Evolutionary conservation across 1,140 invertebrate species (phyloP).

Genomic region (Octopus sinensis): DNA sequence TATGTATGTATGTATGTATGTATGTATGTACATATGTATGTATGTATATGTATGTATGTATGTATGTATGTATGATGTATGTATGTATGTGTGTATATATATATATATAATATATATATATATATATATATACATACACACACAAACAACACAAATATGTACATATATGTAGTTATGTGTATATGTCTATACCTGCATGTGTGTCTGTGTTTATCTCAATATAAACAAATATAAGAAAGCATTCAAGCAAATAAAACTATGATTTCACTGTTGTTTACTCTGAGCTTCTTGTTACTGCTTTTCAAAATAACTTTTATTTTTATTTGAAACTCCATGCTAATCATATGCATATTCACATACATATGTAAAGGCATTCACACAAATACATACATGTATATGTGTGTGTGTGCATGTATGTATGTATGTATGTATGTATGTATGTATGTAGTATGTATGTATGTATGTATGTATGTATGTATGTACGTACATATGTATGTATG

Average conservation of each 20-base stretch:
- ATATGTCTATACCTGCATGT: neutral
- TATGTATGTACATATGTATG: too few relatives aligned
- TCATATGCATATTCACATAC: neutral
- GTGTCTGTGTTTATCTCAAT: too few relatives aligned
- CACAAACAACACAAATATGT: neutral
- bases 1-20: too few relatives aligned
- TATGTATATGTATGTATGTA: too few relatives aligned
- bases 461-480: too few relatives aligned
- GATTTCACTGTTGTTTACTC: too few relatives aligned
- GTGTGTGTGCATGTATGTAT: neutral
- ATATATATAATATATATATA: slow-evolving; percentile 5
- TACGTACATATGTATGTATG: too few relatives aligned
- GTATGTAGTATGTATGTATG: neutral
- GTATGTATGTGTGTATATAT: too few relatives aligned
- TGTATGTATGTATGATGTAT: too few relatives aligned
- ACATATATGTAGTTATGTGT: neutral
- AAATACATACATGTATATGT: neutral
- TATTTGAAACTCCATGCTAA: neutral
- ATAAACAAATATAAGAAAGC: too few relatives aligned
- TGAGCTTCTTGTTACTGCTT: too few relatives aligned
- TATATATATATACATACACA: neutral
- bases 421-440: neutral
- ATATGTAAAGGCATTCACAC: neutral
- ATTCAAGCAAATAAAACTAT: too few relatives aligned
- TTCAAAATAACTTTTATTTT: neutral